Evolutionary conservation across 2,113 vertebrate species (phyloP).

Genomic region (Serilophus lunatus): DNA sequence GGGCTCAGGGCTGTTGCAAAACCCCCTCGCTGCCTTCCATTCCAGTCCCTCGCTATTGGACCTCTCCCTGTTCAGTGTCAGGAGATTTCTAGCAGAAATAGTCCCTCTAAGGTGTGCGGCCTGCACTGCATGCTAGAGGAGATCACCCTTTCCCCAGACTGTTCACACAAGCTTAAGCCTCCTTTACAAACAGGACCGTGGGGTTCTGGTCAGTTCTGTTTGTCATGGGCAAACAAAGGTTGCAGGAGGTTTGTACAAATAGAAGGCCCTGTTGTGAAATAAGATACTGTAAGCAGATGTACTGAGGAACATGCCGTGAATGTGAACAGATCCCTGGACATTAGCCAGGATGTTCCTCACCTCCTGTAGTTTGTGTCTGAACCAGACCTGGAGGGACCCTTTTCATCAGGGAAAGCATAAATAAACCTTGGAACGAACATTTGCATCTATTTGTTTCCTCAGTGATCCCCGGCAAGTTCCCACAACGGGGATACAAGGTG

Average conservation of each 20-base stretch:
- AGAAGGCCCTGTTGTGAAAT: background rate
- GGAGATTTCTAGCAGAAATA: background rate
- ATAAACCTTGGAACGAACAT: background rate
- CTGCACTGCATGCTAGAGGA: background rate
- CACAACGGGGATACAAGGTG: background rate
- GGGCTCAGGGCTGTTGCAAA: background rate
- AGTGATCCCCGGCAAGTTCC: background rate
- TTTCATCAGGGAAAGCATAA: background rate
- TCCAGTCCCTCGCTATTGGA: background rate
- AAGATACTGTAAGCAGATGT: background rate
- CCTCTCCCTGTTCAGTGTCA: background rate
- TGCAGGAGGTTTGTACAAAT: background rate
- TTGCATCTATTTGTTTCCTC: background rate
- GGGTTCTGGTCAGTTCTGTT: background rate
- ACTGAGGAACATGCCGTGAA: background rate
- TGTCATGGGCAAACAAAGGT: background rate
- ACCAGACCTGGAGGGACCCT: background rate
- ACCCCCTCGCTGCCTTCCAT: fast-evolving
- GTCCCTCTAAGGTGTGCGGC: background rate
- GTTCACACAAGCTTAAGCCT: background rate
- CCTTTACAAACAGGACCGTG: background rate
- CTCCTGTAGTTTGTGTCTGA: background rate
- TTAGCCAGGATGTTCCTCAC: background rate
- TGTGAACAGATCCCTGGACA: background rate
- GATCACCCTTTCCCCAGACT: background rate